Percentiles rank a stretch among this genome's conserved stretches.
phyloP scores from a whole-genome alignment of 2,888 invertebrate genomes.

The Bembecia ichneumoniformis region DNA sequence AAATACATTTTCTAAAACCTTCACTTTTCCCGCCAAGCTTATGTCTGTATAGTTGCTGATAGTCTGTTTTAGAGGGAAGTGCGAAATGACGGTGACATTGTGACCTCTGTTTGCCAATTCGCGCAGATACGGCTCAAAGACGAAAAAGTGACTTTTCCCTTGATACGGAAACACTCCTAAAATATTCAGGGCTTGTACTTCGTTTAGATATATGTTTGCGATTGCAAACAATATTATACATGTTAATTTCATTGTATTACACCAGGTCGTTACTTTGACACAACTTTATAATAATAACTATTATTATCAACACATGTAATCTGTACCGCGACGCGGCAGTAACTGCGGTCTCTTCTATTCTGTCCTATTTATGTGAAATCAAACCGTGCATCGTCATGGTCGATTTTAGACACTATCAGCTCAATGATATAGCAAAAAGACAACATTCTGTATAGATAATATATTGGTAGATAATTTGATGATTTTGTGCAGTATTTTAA shows the following conservation, averaged over 20 bases:
- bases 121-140: constrained; percentile 71
- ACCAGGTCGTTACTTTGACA: neutral
- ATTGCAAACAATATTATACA: neutral
- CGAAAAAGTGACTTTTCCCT: constrained; percentile 79
- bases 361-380: too few species aligned
- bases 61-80: constrained; percentile 65
- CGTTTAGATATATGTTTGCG: constrained; percentile 12
- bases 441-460: too few species aligned
- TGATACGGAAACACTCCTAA: constrained; percentile 76
- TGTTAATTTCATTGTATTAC: neutral
- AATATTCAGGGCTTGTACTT: constrained; percentile 52
- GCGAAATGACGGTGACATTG: constrained; percentile 76
- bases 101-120: constrained; percentile 75
- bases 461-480: too few species aligned
- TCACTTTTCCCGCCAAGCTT: constrained; percentile 32
- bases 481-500: too few species aligned
- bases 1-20: constrained; percentile 32
- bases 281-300: neutral
- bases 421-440: too few species aligned
- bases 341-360: neutral
- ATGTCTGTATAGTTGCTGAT: constrained; percentile 42
- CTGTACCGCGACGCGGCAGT: neutral
- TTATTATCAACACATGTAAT: neutral
- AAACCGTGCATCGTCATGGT: too few species aligned
- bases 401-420: too few species aligned